phyloP scores from a whole-genome alignment of 2,113 vertebrate species.

The Sebastes schlegelii region DNA sequence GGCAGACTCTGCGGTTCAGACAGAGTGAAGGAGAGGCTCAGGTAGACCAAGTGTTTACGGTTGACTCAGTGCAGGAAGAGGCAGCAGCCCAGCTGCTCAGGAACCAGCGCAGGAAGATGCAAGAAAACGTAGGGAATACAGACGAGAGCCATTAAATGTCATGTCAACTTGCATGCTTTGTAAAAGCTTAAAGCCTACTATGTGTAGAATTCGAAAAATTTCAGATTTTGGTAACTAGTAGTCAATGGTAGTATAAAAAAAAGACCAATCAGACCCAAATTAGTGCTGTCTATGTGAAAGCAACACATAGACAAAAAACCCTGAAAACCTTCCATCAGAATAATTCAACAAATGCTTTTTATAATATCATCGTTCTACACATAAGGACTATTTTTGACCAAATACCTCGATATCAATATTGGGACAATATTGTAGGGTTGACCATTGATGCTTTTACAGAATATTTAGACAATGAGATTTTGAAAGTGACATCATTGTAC shows the following conservation, averaged over 20 bases:
- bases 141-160: neutral
- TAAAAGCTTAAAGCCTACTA: neutral
- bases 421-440: no score
- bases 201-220: neutral
- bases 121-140: constrained; percentile 32
- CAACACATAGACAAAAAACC: neutral
- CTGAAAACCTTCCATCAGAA: neutral
- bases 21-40: constrained; percentile 47
- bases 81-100: constrained; percentile 1
- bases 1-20: constrained; percentile 18
- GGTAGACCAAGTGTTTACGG: constrained; percentile 30
- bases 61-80: constrained; percentile 42
- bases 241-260: neutral
- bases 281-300: neutral
- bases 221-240: neutral
- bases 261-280: neutral
- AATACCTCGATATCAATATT: no score
- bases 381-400: neutral
- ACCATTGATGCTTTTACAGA: no score
- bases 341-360: neutral
- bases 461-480: no score
- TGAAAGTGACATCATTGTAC: no score
- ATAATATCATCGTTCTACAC: neutral
- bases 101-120: constrained; percentile 18
- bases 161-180: neutral